Conservation (phyloP, 2,113 vertebrate genomes). For the Pachyramphus minor region DNA sequence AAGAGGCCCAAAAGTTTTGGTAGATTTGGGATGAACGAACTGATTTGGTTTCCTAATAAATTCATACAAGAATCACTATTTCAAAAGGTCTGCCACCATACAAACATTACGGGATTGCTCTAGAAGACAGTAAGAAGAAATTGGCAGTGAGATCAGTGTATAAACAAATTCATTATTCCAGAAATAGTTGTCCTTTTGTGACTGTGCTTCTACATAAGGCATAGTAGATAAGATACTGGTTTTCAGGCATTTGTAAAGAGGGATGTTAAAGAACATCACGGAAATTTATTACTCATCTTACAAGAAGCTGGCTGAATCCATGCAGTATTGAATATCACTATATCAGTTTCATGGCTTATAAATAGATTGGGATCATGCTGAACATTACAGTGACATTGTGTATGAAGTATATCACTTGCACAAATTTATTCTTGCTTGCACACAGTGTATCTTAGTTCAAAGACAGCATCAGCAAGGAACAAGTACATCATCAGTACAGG, state of each 20-base stretch:
- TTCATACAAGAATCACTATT: not conserved
- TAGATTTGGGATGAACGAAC: not conserved
- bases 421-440: not conserved
- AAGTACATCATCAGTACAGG: not conserved
- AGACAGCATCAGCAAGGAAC: not conserved
- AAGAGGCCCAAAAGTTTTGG: not conserved
- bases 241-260: not conserved
- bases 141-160: not conserved
- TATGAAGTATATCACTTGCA: not conserved
- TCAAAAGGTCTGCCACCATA: not conserved
- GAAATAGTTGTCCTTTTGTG: not conserved
- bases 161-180: not conserved
- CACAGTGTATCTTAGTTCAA: not conserved
- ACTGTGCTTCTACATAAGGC: not conserved
- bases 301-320: not conserved
- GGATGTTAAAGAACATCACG: not conserved
- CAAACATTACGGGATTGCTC: not conserved
- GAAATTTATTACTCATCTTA: not conserved
- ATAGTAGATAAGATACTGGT: not conserved
- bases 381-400: not conserved
- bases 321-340: not conserved
- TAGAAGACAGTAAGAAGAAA: not conserved
- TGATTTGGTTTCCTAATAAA: not conserved
- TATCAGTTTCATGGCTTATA: slow-evolving; percentile 4
- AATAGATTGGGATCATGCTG: not conserved